Base-by-base conservation (phyloP, 2,888 invertebrate genomes). In the Corbicula japonica region DNA sequence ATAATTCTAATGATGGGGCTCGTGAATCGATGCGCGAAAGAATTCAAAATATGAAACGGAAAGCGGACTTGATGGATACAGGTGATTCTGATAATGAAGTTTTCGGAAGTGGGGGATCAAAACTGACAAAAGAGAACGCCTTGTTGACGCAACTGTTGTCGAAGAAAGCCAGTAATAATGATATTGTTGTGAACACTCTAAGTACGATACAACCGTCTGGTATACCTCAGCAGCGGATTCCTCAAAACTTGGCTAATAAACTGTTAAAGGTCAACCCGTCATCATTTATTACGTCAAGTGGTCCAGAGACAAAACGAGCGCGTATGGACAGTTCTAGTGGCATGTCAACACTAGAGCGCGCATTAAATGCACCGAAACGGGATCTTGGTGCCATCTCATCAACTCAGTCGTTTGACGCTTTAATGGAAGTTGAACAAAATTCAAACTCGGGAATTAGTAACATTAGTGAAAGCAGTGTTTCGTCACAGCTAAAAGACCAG, bases 201-300 rank as follows among this genome's bases (percentile, higher is more conserved):
- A 77, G 86, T 61, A 87, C 90, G 6, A 86, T 88, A 21, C 84
- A 84, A 50, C 91, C 91, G 2, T 86, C 86, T 10, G 86, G 82
- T 2, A 85, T 88, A 86, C 96, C 97, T 50, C 96, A 96, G 93
- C 90, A 90, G 32, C 90, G 93, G 50, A 88, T 94, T 50, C 92
- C 93, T 18, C 90, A 88, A 76, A 92, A 91, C 56, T 52, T 86
- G 23, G 73, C 84, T 2, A 73, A 76, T 4, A 87, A 85, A 58
- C 69, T 84, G 6, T 83, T 88, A 21, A 90, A 86, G 58, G 81
- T 87, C 44, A 82, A 77, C 75, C 87, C 86, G 10, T 74, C 79
- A 30, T 56, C 70, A 15, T 62, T 69, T 41, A 50, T 44, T 15
- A 34, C 61, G 2, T 60, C 68, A 41, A 35, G 66, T n/a, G 54